Conservation (phyloP, 2,113 vertebrate genomes). For the Pseudolaguvia tuberculata region DNA sequence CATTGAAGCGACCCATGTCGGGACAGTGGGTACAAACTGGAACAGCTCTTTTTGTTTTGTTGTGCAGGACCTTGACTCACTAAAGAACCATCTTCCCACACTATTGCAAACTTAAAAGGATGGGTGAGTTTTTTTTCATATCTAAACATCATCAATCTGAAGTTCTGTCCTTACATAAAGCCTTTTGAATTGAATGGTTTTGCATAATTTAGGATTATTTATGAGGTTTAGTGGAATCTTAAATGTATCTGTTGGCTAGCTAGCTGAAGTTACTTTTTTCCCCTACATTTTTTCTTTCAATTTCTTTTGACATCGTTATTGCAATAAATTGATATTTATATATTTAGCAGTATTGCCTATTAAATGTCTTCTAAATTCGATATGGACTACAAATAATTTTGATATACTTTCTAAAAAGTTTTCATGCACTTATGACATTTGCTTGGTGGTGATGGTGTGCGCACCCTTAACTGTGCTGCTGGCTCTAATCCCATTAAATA, state of each 20-base stretch:
- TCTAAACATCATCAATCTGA: slow-evolving; percentile 2
- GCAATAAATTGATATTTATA: slow-evolving; percentile 7
- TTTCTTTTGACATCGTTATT: background rate
- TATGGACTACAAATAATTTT: background rate
- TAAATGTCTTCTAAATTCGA: background rate
- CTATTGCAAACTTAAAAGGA: slow-evolving; percentile 35
- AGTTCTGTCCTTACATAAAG: slow-evolving; percentile 3
- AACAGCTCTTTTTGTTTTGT: slow-evolving; percentile 38
- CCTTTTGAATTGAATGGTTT: background rate
- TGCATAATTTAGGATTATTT: slow-evolving; percentile 15
- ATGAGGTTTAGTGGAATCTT: background rate
- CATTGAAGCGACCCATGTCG: slow-evolving; percentile 26
- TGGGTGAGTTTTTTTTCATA: slow-evolving; percentile 45
- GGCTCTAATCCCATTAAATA: slow-evolving; percentile 30
- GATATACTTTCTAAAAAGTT: background rate
- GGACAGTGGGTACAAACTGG: slow-evolving; percentile 29
- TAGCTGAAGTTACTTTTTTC: background rate
- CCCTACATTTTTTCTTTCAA: slow-evolving; percentile 6
- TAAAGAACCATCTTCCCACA: slow-evolving; percentile 15
- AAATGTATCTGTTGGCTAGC: slow-evolving; percentile 16
- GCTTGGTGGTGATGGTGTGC: background rate
- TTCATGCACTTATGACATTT: background rate
- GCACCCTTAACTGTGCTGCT: slow-evolving; percentile 13
- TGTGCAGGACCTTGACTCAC: slow-evolving; percentile 27
- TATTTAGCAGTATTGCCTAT: background rate